These are phyloP conservation scores for Galeopterus variegatus DNA, from an alignment of 2,113 vertebrate species.

Conservation along the genomic window DNA sequence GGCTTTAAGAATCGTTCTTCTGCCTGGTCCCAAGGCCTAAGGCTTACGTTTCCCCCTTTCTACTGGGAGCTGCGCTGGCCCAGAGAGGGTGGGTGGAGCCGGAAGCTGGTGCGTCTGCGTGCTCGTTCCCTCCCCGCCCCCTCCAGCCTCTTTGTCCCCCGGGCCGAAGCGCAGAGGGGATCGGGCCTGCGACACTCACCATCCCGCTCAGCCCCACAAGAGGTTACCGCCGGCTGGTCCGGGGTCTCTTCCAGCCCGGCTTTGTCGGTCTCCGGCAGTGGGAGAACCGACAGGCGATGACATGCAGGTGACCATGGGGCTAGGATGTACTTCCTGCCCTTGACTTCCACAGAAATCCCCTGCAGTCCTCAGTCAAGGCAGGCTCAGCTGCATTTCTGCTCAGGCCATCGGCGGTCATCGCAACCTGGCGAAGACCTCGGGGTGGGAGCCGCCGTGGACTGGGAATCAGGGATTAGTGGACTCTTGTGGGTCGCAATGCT, in stretches of 20 bases:
- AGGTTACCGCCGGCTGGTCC: too few species aligned
- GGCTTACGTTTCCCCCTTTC: not conserved
- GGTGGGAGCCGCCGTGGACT: not conserved
- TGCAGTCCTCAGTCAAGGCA: rapidly evolving
- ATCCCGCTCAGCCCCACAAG: too few species aligned
- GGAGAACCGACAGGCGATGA: not conserved
- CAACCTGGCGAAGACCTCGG: rapidly evolving
- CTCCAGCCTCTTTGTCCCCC: too few species aligned
- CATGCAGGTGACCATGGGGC: not conserved
- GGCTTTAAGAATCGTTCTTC: not conserved
- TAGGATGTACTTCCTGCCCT: too few species aligned
- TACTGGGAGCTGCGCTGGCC: not conserved
- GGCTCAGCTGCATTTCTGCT: too few species aligned
- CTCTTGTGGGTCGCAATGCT: not conserved
- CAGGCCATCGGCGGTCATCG: rapidly evolving
- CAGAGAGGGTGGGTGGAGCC: not conserved
- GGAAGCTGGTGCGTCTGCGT: rapidly evolving
- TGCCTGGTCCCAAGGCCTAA: not conserved
- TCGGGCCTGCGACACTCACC: too few species aligned
- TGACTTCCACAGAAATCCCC: not conserved
- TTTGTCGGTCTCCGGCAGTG: too few species aligned
- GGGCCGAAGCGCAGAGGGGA: too few species aligned
- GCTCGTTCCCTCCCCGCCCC: rapidly evolving
- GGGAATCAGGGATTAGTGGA: not conserved
- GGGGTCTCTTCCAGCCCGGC: too few species aligned